These are phyloP conservation scores for Plectropomus leopardus DNA, from an alignment of 2,113 vertebrate genomes.

Conservation along the genomic window DNA sequence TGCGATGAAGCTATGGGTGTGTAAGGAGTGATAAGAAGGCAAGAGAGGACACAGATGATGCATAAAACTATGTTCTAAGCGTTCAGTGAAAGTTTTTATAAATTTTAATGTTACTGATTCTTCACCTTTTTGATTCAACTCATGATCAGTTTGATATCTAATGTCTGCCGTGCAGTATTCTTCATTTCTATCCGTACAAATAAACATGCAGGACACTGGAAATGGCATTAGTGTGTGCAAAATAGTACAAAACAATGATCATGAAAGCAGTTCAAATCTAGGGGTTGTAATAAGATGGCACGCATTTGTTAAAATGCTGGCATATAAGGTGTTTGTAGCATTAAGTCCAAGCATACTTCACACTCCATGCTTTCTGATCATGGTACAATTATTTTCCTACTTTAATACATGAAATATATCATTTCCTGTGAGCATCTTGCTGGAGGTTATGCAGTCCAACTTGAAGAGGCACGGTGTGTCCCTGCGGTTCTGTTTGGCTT, in stretches of 20 bases:
- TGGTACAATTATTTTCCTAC: background rate
- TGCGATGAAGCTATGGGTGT: slow-evolving; percentile 34
- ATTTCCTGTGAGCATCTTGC: slow-evolving; percentile 18
- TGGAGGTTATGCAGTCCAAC: slow-evolving; percentile 13
- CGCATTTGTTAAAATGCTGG: background rate
- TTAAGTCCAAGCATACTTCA: background rate
- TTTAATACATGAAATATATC: slow-evolving; percentile 1
- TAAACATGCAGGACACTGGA: background rate
- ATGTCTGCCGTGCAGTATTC: background rate
- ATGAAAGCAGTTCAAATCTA: background rate
- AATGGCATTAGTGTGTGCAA: background rate
- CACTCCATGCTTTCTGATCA: background rate
- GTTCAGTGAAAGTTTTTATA: slow-evolving; percentile 3
- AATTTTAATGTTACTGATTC: background rate
- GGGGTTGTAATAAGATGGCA: background rate
- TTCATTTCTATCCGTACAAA: background rate
- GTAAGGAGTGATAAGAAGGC: slow-evolving; percentile 28
- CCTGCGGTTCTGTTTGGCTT: slow-evolving; percentile 27
- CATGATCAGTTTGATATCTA: slow-evolving; percentile 5
- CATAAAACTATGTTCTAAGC: slow-evolving; percentile 7
- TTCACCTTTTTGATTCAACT: background rate
- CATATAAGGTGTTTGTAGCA: background rate
- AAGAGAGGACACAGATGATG: slow-evolving; percentile 18
- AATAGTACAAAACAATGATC: background rate
- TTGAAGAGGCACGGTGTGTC: slow-evolving; percentile 16